phyloP scores from a whole-genome alignment of 2,113 vertebrate genomes.

The Actenoides lindsayi region DNA sequence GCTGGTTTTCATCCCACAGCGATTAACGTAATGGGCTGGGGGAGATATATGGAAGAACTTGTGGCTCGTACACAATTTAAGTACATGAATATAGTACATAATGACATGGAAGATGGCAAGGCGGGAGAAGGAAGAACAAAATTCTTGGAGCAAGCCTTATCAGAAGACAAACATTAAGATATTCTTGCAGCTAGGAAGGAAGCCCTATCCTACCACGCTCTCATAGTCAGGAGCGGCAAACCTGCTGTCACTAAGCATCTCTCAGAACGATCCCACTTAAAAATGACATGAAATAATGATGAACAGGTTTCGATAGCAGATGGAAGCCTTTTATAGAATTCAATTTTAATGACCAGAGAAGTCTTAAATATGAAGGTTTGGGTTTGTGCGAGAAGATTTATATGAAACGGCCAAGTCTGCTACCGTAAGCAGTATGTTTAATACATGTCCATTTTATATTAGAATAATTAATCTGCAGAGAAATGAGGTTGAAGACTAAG shows the following conservation, averaged over 20 bases:
- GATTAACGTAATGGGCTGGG: fast-evolving
- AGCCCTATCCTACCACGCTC: not conserved
- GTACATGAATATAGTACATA: fast-evolving
- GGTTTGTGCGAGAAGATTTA: not conserved
- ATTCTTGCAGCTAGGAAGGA: not conserved
- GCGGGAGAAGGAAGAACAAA: not conserved
- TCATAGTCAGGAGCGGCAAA: not conserved
- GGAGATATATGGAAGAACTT: fast-evolving
- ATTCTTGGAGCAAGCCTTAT: not conserved
- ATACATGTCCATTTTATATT: not conserved
- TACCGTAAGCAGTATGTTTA: not conserved
- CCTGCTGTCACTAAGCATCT: not conserved
- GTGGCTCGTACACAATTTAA: fast-evolving
- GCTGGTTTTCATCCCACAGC: not conserved
- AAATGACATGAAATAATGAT: slow-evolving; percentile 37
- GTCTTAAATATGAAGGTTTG: not conserved
- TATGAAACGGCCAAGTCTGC: not conserved
- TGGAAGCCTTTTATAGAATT: slow-evolving; percentile 18
- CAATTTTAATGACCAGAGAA: slow-evolving; percentile 30
- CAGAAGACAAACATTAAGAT: not conserved
- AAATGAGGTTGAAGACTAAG: not conserved
- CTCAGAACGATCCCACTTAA: not conserved
- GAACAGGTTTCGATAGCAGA: slow-evolving; percentile 51
- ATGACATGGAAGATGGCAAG: fast-evolving
- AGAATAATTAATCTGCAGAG: slow-evolving; percentile 21